Conservation (phyloP, 2,888 invertebrate species). For the Escarpia spicata region DNA sequence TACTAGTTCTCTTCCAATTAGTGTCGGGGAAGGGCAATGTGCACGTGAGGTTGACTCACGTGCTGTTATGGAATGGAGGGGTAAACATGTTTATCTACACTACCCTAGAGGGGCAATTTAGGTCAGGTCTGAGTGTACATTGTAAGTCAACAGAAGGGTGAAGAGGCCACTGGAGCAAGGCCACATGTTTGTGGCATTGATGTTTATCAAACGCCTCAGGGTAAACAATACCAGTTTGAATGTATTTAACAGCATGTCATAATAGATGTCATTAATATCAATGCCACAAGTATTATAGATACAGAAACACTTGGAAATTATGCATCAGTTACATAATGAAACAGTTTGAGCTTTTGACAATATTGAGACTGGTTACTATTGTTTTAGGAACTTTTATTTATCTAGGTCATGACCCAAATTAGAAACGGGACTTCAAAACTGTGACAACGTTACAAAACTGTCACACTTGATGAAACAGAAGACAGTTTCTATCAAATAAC, state of each 20-base stretch:
- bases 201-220: neutral
- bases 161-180: neutral
- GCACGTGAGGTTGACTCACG: neutral
- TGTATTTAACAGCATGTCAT: neutral
- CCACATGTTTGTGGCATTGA: neutral
- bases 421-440: too few relatives aligned
- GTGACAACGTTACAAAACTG: too few relatives aligned
- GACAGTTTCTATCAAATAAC: too few relatives aligned
- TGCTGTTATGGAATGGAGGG: neutral
- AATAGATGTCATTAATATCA: neutral
- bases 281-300: neutral
- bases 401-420: too few relatives aligned
- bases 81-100: conserved; percentile 16
- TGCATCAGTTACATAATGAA: neutral
- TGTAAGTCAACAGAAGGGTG: too few relatives aligned
- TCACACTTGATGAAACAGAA: too few relatives aligned
- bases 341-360: neutral
- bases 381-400: too few relatives aligned
- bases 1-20: neutral
- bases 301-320: neutral
- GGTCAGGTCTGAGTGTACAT: too few relatives aligned
- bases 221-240: neutral
- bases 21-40: neutral
- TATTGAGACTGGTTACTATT: neutral
- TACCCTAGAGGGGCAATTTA: neutral